Conservation (phyloP, 1,140 invertebrate species). For the Nautilus pompilius region DNA sequence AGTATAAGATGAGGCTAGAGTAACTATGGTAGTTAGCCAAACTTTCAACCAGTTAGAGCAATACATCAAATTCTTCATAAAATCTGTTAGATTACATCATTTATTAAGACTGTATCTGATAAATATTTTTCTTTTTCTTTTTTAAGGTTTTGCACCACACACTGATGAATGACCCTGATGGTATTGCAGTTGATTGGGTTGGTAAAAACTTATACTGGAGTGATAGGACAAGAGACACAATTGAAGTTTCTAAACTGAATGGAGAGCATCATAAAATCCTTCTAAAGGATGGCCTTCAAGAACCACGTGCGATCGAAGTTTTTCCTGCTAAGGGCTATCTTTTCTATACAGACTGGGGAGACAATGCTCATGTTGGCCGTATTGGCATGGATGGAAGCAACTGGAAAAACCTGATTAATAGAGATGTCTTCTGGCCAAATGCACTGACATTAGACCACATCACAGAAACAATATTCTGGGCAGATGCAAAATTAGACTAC, state of each 20-base stretch:
- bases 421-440: slow-evolving; percentile 90
- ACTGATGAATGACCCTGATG: slow-evolving; percentile 67
- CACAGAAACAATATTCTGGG: slow-evolving; percentile 96
- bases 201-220: slow-evolving; percentile 94
- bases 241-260: slow-evolving; percentile 87
- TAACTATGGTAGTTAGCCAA: no score
- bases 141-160: slow-evolving; percentile 36
- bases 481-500: slow-evolving; percentile 89
- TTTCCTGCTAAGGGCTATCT: slow-evolving; percentile 75
- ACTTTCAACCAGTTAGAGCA: no score
- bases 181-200: slow-evolving; percentile 95
- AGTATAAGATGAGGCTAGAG: no score
- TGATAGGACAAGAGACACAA: slow-evolving; percentile 89
- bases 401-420: slow-evolving; percentile 82
- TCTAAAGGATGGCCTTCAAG: slow-evolving; percentile 85
- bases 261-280: slow-evolving; percentile 80
- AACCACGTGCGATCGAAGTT: slow-evolving; percentile 86
- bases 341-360: slow-evolving; percentile 99
- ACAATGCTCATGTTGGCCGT: slow-evolving; percentile 92
- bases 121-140: background rate
- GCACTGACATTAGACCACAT: slow-evolving; percentile 93
- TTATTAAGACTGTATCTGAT: background rate
- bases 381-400: slow-evolving; percentile 93
- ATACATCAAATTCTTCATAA: no score
- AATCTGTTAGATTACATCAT: no score